These are phyloP conservation scores for Benthosema pterotum DNA, from an alignment of 2,797 vertebrate species.

Conservation along the genomic window DNA sequence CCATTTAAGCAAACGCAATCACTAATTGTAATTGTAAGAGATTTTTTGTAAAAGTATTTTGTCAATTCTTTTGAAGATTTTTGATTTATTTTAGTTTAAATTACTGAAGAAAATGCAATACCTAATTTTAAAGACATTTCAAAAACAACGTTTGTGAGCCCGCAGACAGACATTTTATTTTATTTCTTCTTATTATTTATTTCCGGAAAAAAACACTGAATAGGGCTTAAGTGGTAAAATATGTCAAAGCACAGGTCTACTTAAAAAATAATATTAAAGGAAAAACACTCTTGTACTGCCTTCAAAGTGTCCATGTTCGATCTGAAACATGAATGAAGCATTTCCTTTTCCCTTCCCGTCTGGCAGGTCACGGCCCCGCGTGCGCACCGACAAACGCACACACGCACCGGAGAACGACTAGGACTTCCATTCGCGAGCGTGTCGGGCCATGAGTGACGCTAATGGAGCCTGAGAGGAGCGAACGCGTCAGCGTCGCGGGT, in stretches of 20 bases:
- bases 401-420: constrained; percentile 4
- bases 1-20: too few species aligned
- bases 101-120: too few species aligned
- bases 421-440: constrained; percentile 72
- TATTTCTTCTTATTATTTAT: too few species aligned
- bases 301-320: constrained; percentile 70
- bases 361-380: constrained; percentile 46
- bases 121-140: too few species aligned
- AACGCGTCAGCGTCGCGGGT: constrained; percentile 68
- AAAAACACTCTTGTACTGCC: constrained; percentile 64
- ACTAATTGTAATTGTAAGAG: too few species aligned
- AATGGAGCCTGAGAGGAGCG: constrained; percentile 71
- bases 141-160: not conserved
- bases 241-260: constrained; percentile 43
- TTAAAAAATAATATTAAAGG: constrained; percentile 32
- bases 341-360: constrained; percentile 40
- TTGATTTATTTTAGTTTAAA: too few species aligned
- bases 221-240: too few species aligned
- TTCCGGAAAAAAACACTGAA: too few species aligned
- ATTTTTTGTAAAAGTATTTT: too few species aligned
- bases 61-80: too few species aligned
- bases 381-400: too few species aligned
- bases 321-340: constrained; percentile 79
- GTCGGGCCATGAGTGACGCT: constrained; percentile 68
- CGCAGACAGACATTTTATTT: too few species aligned